Conservation (phyloP, 2,888 invertebrate genomes). For the Metellina segmentata region DNA sequence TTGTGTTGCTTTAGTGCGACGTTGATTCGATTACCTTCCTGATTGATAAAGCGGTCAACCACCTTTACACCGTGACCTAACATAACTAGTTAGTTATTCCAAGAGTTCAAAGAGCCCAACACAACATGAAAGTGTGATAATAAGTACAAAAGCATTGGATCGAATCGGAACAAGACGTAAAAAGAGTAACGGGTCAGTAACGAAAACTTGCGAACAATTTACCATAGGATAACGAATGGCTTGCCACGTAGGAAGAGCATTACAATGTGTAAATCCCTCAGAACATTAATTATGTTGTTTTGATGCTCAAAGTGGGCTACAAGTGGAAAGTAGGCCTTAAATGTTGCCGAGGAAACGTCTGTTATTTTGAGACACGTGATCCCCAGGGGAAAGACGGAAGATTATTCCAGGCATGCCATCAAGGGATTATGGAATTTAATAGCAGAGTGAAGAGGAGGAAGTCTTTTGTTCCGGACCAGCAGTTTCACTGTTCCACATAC, state of each 20-base stretch:
- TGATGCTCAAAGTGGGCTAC: too few relatives aligned
- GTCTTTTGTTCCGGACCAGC: conserved; percentile 66
- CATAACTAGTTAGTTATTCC: neutral
- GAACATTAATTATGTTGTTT: too few relatives aligned
- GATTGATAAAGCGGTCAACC: neutral
- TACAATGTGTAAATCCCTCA: too few relatives aligned
- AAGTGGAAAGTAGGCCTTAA: too few relatives aligned
- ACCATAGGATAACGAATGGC: too few relatives aligned
- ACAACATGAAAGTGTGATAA: neutral
- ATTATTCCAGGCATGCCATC: neutral
- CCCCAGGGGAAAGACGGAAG: neutral
- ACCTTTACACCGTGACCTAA: neutral
- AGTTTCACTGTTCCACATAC: conserved; percentile 63
- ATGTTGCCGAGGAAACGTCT: neutral
- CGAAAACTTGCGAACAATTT: too few relatives aligned
- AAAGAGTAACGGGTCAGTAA: neutral
- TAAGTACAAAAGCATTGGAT: neutral
- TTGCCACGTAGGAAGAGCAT: too few relatives aligned
- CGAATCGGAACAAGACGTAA: neutral
- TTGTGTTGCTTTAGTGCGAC: too few relatives aligned
- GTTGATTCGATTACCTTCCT: neutral
- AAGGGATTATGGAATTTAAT: neutral
- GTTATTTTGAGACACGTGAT: too few relatives aligned
- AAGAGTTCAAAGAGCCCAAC: neutral
- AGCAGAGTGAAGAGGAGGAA: neutral